Conservation (phyloP, 2,797 vertebrate species). For the Microchirus variegatus region DNA sequence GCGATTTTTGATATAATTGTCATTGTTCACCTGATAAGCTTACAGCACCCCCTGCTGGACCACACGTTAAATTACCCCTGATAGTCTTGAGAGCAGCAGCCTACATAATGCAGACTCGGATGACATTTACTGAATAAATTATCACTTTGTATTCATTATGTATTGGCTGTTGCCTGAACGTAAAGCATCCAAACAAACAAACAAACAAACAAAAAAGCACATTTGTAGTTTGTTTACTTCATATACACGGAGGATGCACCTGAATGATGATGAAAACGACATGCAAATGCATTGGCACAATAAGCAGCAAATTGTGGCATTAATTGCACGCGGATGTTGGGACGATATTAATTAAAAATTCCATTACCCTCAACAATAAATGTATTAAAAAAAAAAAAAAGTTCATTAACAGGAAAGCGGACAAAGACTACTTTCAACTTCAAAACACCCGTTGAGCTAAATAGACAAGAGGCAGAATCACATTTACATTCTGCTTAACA, state of each 20-base stretch:
- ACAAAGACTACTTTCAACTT: slow-evolving; percentile 50
- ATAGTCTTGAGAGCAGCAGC: too few relatives aligned
- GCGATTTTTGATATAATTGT: too few relatives aligned
- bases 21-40: too few relatives aligned
- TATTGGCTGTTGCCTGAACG: slow-evolving; percentile 22
- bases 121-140: slow-evolving; percentile 24
- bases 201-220: too few relatives aligned
- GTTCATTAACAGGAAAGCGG: slow-evolving; percentile 60
- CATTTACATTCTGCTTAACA: slow-evolving; percentile 10
- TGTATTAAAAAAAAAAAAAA: slow-evolving; percentile 67
- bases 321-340: slow-evolving; percentile 67
- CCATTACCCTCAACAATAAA: slow-evolving; percentile 77
- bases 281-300: slow-evolving; percentile 55
- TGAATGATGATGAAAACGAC: slow-evolving; percentile 61
- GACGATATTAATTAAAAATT: slow-evolving; percentile 81
- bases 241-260: slow-evolving; percentile 43
- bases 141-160: slow-evolving; percentile 32
- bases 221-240: slow-evolving; percentile 46
- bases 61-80: too few relatives aligned
- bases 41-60: too few relatives aligned
- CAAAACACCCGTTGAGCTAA: slow-evolving; percentile 31
- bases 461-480: slow-evolving; percentile 30
- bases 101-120: too few relatives aligned
- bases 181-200: background rate
- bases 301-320: slow-evolving; percentile 44